Percentiles rank a stretch among this genome's conserved stretches.
These are phyloP conservation scores for Pyralis farinalis DNA, from an alignment of 2,888 invertebrate species.

Conservation along the genomic window DNA sequence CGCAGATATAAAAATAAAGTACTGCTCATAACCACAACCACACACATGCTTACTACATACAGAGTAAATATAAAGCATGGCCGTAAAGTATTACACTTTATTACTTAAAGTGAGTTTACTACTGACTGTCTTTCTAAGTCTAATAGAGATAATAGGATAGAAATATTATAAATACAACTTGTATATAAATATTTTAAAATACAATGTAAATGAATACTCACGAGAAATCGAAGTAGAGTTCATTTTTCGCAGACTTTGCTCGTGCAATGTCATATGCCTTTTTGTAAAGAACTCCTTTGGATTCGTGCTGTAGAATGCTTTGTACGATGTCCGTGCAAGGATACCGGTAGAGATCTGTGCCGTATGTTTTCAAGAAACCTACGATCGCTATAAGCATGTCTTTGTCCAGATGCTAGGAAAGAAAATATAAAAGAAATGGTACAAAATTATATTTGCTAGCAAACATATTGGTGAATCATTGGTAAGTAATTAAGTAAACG, in stretches of 20 bases:
- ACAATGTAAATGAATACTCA: constrained; percentile 1
- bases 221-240: constrained; percentile 82
- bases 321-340: constrained; percentile 85
- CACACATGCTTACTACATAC: too few species aligned
- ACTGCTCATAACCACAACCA: too few species aligned
- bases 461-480: too few species aligned
- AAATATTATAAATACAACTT: too few species aligned
- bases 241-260: constrained; percentile 57
- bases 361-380: constrained; percentile 82
- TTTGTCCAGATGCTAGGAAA: constrained; percentile 64
- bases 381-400: constrained; percentile 75
- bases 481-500: too few species aligned
- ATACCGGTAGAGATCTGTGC: constrained; percentile 82
- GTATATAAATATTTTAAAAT: too few species aligned
- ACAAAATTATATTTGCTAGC: not conserved
- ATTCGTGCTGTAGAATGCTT: constrained; percentile 84
- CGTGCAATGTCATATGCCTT: constrained; percentile 77
- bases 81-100: too few species aligned
- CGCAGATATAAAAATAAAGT: too few species aligned
- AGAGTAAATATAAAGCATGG: too few species aligned
- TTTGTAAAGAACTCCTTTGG: constrained; percentile 77
- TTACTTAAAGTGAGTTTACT: too few species aligned
- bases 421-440: constrained; percentile 6
- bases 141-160: too few species aligned
- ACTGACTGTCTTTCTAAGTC: too few species aligned